phyloP scores from a whole-genome alignment of 2,113 vertebrate species.

The Rhinoderma darwinii region DNA sequence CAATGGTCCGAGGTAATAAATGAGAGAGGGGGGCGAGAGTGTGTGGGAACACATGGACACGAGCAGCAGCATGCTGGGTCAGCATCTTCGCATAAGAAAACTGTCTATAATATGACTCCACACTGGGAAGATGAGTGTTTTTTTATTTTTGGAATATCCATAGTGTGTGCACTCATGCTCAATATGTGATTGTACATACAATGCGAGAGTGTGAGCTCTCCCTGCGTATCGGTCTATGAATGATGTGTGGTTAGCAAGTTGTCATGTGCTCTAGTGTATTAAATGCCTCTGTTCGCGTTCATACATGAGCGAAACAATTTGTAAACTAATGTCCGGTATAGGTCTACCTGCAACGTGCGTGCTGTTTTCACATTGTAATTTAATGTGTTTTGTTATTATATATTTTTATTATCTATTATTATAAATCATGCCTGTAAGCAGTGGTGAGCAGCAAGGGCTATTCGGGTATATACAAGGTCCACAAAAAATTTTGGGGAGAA shows the following conservation, averaged over 20 bases:
- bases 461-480: background rate
- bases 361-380: background rate
- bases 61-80: constrained; percentile 42
- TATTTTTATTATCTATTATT: too few relatives aligned
- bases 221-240: background rate
- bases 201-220: background rate
- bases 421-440: background rate
- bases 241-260: background rate
- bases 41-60: constrained; percentile 42
- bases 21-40: constrained; percentile 1
- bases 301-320: background rate
- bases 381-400: background rate
- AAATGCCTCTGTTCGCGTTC: too few relatives aligned
- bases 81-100: constrained; percentile 23
- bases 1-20: constrained; percentile 48
- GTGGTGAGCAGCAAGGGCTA: background rate
- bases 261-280: background rate
- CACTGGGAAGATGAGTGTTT: background rate
- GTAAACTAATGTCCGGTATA: background rate
- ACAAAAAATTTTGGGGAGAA: background rate
- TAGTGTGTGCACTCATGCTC: background rate
- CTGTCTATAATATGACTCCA: constrained; percentile 8
- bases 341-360: background rate
- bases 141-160: background rate
- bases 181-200: background rate